These are phyloP conservation scores for Xestia c-nigrum DNA, from an alignment of 2,888 invertebrate genomes.

Conservation along the genomic window DNA sequence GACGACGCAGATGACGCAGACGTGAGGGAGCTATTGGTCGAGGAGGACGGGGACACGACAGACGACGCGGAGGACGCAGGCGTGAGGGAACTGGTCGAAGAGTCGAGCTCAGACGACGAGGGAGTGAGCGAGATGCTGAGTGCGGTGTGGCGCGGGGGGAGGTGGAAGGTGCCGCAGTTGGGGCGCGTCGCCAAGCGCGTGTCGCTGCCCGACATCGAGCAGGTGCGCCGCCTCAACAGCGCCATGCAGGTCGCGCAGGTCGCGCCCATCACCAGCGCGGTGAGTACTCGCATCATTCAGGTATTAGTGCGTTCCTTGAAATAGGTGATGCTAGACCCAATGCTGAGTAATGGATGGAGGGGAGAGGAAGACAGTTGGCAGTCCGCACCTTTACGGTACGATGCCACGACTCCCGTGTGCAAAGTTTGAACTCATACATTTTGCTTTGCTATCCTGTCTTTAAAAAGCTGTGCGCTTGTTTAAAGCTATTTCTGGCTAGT, in stretches of 20 bases:
- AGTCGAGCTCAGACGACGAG: conserved; percentile 25
- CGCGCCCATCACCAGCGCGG: conserved; percentile 53
- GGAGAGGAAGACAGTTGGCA: neutral
- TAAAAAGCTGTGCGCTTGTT: neutral
- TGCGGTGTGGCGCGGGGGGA: neutral
- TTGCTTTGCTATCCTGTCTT: neutral
- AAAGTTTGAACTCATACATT: neutral
- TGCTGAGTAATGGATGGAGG: no score
- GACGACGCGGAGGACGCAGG: neutral
- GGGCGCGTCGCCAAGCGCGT: conserved; percentile 50
- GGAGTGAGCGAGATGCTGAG: neutral
- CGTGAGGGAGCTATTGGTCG: neutral
- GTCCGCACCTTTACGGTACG: neutral
- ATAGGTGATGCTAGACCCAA: no score
- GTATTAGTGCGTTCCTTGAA: no score
- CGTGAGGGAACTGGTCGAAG: neutral
- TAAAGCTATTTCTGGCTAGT: neutral
- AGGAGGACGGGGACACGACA: neutral
- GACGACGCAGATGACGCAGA: neutral
- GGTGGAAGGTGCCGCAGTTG: neutral
- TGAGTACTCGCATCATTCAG: conserved; percentile 22
- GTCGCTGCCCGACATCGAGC: conserved; percentile 63
- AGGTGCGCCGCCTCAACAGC: conserved; percentile 58
- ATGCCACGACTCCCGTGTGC: no score
- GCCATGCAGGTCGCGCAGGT: conserved; percentile 66